Evolutionary conservation across 2,888 invertebrate species (phyloP).

Genomic region (Heliconius sara): DNA sequence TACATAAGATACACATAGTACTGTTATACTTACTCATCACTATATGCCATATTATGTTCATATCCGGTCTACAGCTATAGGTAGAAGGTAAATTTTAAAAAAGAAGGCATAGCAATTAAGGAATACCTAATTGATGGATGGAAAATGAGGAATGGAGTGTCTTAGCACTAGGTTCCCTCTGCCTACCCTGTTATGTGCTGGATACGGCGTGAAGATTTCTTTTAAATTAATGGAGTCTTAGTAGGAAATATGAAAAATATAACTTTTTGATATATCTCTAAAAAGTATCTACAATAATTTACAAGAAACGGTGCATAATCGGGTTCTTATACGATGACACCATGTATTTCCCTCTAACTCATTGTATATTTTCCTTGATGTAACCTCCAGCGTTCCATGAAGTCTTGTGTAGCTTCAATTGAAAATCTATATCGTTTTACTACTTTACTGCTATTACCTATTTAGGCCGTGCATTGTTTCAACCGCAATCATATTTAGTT

Average conservation of each 20-base stretch:
- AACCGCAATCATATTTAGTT: conserved; percentile 40
- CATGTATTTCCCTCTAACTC: conserved; percentile 39
- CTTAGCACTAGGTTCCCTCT: too few relatives aligned
- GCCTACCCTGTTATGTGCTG: too few relatives aligned
- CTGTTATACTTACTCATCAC: conserved; percentile 29
- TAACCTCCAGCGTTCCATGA: conserved; percentile 57
- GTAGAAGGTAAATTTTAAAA: background rate
- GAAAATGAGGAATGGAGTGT: too few relatives aligned
- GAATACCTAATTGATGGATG: background rate
- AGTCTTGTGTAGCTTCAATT: conserved; percentile 57
- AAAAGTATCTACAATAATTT: conserved; percentile 5
- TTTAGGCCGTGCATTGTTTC: conserved; percentile 69
- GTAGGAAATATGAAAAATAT: background rate
- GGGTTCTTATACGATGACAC: conserved; percentile 17
- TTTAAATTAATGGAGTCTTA: too few relatives aligned
- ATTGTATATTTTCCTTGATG: conserved; percentile 48
- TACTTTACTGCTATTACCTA: conserved; percentile 52
- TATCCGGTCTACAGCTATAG: background rate
- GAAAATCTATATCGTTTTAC: conserved; percentile 65
- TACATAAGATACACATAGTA: background rate
- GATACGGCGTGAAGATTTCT: too few relatives aligned
- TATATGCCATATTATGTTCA: background rate
- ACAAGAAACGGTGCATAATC: conserved; percentile 9
- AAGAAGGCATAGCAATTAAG: background rate
- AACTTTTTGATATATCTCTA: background rate